Percentiles rank a stretch among this genome's conserved stretches.
phyloP scores from a whole-genome alignment of 1,140 invertebrate genomes.

The Saxidomus purpurata region DNA sequence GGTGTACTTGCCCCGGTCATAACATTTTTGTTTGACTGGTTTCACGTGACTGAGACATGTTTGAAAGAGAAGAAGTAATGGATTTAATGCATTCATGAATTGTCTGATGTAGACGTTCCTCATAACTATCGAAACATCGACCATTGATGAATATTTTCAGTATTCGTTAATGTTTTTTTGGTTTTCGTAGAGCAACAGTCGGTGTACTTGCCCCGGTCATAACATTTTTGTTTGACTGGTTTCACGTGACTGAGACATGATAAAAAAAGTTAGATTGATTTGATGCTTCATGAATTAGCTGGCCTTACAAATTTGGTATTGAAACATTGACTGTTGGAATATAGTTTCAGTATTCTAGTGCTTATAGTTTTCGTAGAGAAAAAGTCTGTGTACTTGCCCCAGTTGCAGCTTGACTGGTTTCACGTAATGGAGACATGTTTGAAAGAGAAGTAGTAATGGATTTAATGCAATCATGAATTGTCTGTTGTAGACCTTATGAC shows the following conservation, averaged over 20 bases:
- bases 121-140: slow-evolving; percentile 16
- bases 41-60: slow-evolving; percentile 35
- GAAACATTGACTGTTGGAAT: slow-evolving; percentile 7
- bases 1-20: slow-evolving; percentile 22
- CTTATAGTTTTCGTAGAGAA: slow-evolving; percentile 8
- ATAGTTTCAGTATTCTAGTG: not conserved
- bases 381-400: slow-evolving; percentile 33
- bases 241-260: slow-evolving; percentile 37
- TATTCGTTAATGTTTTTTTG: not conserved
- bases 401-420: slow-evolving; percentile 12
- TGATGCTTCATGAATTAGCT: no score
- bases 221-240: not conserved
- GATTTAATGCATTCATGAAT: no score
- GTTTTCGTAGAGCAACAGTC: slow-evolving; percentile 21
- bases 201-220: slow-evolving; percentile 22
- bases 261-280: no score
- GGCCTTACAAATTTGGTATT: no score
- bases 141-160: not conserved
- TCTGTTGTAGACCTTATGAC: no score
- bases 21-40: not conserved
- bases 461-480: no score
- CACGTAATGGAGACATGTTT: slow-evolving; percentile 27
- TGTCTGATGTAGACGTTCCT: no score
- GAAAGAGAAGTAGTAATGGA: no score
- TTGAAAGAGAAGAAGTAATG: no score